A percentile compares a stretch with the other conserved stretches of the same genome.
Evolutionary conservation across 2,113 vertebrate species (phyloP).

Genomic region (Oryzias woworae): DNA sequence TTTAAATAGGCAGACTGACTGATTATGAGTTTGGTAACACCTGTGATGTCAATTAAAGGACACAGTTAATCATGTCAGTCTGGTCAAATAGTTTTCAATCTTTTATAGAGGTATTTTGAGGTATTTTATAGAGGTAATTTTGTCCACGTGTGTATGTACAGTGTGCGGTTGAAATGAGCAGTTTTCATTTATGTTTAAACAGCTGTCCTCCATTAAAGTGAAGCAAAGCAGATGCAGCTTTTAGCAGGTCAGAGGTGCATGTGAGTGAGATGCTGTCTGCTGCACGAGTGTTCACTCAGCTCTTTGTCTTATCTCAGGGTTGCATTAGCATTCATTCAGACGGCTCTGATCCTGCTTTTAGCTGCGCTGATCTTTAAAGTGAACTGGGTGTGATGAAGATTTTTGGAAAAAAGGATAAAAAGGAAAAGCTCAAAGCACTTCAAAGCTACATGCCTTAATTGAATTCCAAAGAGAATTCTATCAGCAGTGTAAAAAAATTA

Average conservation of each 20-base stretch:
- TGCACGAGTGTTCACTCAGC: slow-evolving; percentile 43
- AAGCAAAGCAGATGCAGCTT: slow-evolving; percentile 41
- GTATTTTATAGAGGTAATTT: too few relatives aligned
- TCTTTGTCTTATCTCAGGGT: slow-evolving; percentile 44
- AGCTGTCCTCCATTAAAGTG: slow-evolving; percentile 12
- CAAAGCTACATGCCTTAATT: not conserved
- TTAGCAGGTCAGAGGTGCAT: slow-evolving; percentile 43
- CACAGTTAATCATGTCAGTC: too few relatives aligned
- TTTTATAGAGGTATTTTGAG: too few relatives aligned
- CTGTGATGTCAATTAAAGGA: too few relatives aligned
- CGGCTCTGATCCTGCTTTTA: slow-evolving; percentile 34
- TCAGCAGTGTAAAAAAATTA: not conserved
- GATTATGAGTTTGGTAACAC: too few relatives aligned
- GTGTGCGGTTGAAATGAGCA: not conserved
- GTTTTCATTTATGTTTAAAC: slow-evolving; percentile 10
- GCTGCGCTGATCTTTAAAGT: slow-evolving; percentile 33
- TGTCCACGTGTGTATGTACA: not conserved
- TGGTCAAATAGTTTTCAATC: too few relatives aligned
- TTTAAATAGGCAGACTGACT: too few relatives aligned
- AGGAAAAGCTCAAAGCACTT: not conserved
- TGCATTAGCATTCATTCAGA: slow-evolving; percentile 32
- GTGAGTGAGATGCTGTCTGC: slow-evolving; percentile 1
- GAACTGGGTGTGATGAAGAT: slow-evolving; percentile 2
- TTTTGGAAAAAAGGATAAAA: slow-evolving; percentile 5
- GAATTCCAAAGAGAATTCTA: too few relatives aligned